Base-by-base conservation (phyloP, 2,113 vertebrate species). In the Noctilio leporinus region DNA sequence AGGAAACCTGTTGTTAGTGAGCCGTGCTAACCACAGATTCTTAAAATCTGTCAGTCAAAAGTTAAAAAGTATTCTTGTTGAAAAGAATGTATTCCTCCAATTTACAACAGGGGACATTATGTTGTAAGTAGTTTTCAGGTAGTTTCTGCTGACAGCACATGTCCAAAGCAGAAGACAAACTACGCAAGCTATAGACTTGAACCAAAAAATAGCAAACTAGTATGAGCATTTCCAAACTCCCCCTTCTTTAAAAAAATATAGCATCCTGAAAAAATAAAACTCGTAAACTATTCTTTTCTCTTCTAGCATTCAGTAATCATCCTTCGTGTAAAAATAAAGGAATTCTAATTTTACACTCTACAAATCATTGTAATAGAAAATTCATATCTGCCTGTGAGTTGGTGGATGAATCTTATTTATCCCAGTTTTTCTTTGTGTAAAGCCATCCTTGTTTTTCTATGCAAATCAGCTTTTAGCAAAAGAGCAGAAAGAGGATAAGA, bases 341-440 rank as follows among this genome's bases (percentile, higher is more conserved):
- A 70, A 91, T 80, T 10, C 49, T 93, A 86, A 88, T 91, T 95
- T 67, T 84, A 47, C 55, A 43, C 43, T 67, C 65, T 83, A 85
- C 7, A 65, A 93, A 92, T 95, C 70, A 95, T 49, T n/a, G 26
- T 65, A 84, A 77, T 28, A 73, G 49, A 26, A 92, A 93, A 85
- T 90, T 91, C 53, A 35, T 49, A 49, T 80, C 55, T 83, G 69
- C 55, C 47, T 73, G 55, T 30, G 73, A 88, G 4, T 30, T 89
- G 43, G 77, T 89, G 11, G 35, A 72, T 78, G 90, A 72, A n/a
- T 95, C 59, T 89, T 80, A 65, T 69, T 86, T 92, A 86, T 86
- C n/a, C 89, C 73, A 45, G 92, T 67, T 92, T 96, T 77, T n/a
- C 67, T 92, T 93, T 75, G 47, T 85, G 40, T 49, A 51, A 78